Conservation (phyloP, 2,113 vertebrate genomes). For the Daubentonia madagascariensis region DNA sequence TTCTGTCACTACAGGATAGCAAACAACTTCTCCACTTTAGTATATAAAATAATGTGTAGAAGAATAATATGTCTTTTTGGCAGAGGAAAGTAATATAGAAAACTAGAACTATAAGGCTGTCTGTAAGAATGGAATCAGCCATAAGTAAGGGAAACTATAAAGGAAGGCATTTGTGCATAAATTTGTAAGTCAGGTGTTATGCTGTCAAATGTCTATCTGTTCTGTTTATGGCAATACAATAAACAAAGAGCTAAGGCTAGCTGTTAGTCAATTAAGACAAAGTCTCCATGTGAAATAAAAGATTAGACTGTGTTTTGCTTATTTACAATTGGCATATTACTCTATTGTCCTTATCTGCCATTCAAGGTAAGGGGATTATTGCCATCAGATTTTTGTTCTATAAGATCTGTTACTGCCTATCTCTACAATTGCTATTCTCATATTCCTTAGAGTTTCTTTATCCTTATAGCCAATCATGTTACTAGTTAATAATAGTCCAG, state of each 20-base stretch:
- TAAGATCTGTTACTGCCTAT: background rate
- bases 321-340: background rate
- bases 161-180: background rate
- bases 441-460: background rate
- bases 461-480: background rate
- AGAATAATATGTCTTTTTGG: background rate
- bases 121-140: background rate
- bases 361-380: background rate
- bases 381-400: background rate
- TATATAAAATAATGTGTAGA: background rate
- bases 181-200: background rate
- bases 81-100: background rate
- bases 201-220: background rate
- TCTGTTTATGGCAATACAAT: background rate
- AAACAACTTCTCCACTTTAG: background rate
- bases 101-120: background rate
- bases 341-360: background rate
- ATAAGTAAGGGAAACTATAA: background rate
- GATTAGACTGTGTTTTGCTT: background rate
- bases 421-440: background rate
- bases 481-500: background rate
- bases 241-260: background rate
- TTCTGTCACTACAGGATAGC: background rate
- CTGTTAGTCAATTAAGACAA: background rate
- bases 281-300: background rate